A percentile compares a stretch with the other conserved stretches of the same genome.
phyloP scores from a whole-genome alignment of 2,888 invertebrate species.

The Dryobotodes eremita region DNA sequence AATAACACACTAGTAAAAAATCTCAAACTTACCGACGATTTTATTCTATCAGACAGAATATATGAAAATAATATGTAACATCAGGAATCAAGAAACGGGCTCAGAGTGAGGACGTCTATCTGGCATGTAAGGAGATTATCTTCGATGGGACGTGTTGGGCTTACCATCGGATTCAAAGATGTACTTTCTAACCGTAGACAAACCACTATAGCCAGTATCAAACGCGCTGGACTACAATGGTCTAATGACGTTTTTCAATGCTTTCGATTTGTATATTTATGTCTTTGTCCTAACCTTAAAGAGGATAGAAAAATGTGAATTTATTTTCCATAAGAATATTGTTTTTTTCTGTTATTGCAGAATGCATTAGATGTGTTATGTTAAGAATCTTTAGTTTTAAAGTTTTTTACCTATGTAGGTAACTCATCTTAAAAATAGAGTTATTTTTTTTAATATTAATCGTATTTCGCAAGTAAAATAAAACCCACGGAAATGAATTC shows the following conservation, averaged over 20 bases:
- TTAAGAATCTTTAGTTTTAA: not conserved
- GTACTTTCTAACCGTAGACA: constrained; percentile 15
- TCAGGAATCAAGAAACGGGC: not conserved
- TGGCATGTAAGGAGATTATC: constrained; percentile 38
- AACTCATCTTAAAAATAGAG: not conserved
- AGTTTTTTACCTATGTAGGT: not conserved
- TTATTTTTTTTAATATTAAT: not conserved
- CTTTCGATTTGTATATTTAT: constrained; percentile 3
- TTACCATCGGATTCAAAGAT: constrained; percentile 7
- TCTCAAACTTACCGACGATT: not conserved
- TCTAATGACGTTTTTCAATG: not conserved
- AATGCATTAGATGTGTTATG: not conserved
- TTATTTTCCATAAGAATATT: not conserved
- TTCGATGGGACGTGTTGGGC: not conserved
- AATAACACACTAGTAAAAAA: not conserved
- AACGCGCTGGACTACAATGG: not conserved
- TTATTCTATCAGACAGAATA: not conserved
- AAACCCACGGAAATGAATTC: not conserved
- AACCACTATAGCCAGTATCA: not conserved
- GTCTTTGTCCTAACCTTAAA: not conserved
- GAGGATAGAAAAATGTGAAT: not conserved
- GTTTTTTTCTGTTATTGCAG: not conserved
- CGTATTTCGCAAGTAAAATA: not conserved
- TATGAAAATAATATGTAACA: constrained; percentile 6
- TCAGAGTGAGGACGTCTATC: constrained; percentile 2